Evolutionary conservation across 64 coral and sea anemone species (phyloP), one percentile per base, ranked within the genome.

Genomic region (Montipora cactus): DNA sequence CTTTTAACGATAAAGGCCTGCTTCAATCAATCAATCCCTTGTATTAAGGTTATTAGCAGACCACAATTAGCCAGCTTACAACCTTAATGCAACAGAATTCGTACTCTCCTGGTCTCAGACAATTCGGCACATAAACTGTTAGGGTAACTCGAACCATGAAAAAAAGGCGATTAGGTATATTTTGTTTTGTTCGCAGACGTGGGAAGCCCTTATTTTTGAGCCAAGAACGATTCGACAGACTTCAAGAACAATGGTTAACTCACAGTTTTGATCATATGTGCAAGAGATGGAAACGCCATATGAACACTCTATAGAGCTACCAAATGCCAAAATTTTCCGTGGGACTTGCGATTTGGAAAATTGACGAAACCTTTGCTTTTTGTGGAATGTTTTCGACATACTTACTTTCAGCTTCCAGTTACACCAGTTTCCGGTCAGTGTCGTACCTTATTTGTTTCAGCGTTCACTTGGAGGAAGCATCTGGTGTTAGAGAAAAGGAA

Each of bases 201-300:
- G 98, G 98, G n/a, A 99, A 99, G 53, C 98, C 98, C 11, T 81
- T 99, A 19, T 99, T 96, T 69, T 71, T 99, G 68, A 96, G 98
- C 28, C 74, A 23, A 50, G 98, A 99, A 45, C 98, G 98, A 49
- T 99, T 94, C 50, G 70, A 94, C 6, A 91, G 89, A 85, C 95
- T 99, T 47, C 74, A 99, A 87, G 95, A 99, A 89, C 98, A 99
- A 68, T 99, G 98, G 98, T 25, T 99, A 19, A 94, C 89, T 25
- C 95, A 99, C 78, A 99, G 92, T 51, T 99, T 99, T 83, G 98
- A 99, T 71, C 88, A 94, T 62, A 96, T 87, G 57, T 99, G 98
- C 76, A 99, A 99, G 71, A 91, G 95, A 53, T 99, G 98, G 98
- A 92, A 94, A 47, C 88, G 92, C 7, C 98, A 99, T 53, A 45